These are phyloP conservation scores for Monopis laevigella DNA, from an alignment of 2,888 invertebrate species.

Conservation along the genomic window DNA sequence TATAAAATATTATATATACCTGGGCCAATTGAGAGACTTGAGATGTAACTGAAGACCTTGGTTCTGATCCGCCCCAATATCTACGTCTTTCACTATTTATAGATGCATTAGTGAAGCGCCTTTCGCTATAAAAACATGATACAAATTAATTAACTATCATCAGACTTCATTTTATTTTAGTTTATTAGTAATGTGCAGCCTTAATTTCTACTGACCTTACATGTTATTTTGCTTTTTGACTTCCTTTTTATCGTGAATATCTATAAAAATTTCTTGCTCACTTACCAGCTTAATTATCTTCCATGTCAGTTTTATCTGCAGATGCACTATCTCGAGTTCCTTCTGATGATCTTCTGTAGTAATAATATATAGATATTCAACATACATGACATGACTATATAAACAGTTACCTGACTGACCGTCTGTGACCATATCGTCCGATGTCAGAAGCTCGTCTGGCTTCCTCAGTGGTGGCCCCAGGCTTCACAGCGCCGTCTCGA, in stretches of 20 bases:
- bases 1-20: constrained; percentile 28
- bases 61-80: constrained; percentile 49
- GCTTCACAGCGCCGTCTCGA: constrained; percentile 24
- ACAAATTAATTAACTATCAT: too few species aligned
- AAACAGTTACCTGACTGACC: constrained; percentile 52
- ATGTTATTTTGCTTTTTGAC: background rate
- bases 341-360: too few species aligned
- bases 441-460: constrained; percentile 48
- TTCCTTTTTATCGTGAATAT: background rate
- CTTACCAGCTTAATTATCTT: background rate
- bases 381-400: too few species aligned
- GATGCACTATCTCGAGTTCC: too few species aligned
- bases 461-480: constrained; percentile 29
- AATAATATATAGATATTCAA: too few species aligned
- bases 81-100: constrained; percentile 56
- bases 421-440: constrained; percentile 36
- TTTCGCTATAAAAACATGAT: constrained; percentile 44
- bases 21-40: constrained; percentile 50
- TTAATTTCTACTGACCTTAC: background rate
- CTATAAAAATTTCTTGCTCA: background rate
- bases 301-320: too few species aligned
- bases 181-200: background rate
- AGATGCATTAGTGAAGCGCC: constrained; percentile 52
- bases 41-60: constrained; percentile 53
- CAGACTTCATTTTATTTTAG: too few species aligned